These are phyloP conservation scores for Lasiommata megera DNA, from an alignment of 2,888 invertebrate genomes.

Conservation along the genomic window DNA sequence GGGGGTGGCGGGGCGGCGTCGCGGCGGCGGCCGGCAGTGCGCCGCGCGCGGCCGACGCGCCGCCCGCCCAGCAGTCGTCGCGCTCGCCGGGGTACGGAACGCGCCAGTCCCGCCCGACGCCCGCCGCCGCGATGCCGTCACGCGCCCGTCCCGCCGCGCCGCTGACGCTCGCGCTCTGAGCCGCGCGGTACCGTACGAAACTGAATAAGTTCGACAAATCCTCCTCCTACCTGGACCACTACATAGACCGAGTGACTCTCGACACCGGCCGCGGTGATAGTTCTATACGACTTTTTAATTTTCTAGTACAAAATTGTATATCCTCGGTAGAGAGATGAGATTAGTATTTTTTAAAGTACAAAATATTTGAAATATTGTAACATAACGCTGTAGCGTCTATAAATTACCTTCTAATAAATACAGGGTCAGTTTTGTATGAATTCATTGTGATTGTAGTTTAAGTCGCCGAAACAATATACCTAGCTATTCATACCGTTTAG, in stretches of 20 bases:
- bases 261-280: slow-evolving; percentile 43
- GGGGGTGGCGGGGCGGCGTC: slow-evolving; percentile 47
- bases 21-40: slow-evolving; percentile 74
- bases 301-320: slow-evolving; percentile 77
- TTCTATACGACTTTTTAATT: slow-evolving; percentile 41
- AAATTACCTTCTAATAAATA: slow-evolving; percentile 76
- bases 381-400: slow-evolving; percentile 64
- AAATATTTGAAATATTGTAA: slow-evolving; percentile 70
- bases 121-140: slow-evolving; percentile 38
- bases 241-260: slow-evolving; percentile 67
- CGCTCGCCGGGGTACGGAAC: slow-evolving; percentile 38
- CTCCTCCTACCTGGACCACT: slow-evolving; percentile 80
- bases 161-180: slow-evolving; percentile 53
- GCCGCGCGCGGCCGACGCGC: slow-evolving; percentile 81
- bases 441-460: slow-evolving; percentile 81
- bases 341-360: slow-evolving; percentile 79
- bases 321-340: slow-evolving; percentile 61
- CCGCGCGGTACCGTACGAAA: slow-evolving; percentile 66
- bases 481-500: slow-evolving; percentile 69
- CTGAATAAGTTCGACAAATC: slow-evolving; percentile 82
- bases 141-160: slow-evolving; percentile 44
- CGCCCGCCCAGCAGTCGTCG: slow-evolving; percentile 68
- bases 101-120: slow-evolving; percentile 33
- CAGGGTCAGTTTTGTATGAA: slow-evolving; percentile 82
- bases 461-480: slow-evolving; percentile 63